These are phyloP conservation scores for Tricholaema leucomelas DNA, from an alignment of 2,113 vertebrate genomes.

Conservation along the genomic window DNA sequence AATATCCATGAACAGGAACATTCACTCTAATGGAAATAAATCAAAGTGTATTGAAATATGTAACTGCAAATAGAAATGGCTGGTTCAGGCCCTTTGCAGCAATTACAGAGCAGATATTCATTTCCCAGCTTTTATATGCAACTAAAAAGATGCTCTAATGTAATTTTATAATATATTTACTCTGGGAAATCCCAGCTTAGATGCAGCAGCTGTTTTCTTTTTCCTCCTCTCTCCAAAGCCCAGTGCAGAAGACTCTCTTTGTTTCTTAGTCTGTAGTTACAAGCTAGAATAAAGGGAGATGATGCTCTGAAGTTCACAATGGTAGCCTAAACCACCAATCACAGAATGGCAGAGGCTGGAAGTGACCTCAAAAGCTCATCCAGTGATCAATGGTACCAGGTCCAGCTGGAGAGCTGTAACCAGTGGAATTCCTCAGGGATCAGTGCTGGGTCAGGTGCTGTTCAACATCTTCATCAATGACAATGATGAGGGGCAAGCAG, in stretches of 20 bases:
- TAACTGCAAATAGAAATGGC: conserved; percentile 68
- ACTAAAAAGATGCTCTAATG: conserved; percentile 68
- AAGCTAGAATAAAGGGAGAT: background rate
- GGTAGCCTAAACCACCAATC: background rate
- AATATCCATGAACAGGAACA: conserved; percentile 44
- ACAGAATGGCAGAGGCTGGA: too few relatives aligned
- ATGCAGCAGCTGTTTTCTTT: conserved; percentile 43
- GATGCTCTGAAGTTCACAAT: background rate
- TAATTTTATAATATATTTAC: conserved; percentile 74
- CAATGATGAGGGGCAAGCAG: too few relatives aligned
- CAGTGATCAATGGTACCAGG: too few relatives aligned
- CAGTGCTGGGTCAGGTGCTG: too few relatives aligned
- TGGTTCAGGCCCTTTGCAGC: conserved; percentile 56
- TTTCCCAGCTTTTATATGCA: conserved; percentile 70
- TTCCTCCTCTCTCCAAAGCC: background rate
- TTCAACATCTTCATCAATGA: too few relatives aligned
- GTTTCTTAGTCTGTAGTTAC: background rate
- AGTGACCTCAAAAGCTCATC: too few relatives aligned
- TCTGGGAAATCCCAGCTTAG: conserved; percentile 47
- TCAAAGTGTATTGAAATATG: conserved; percentile 76
- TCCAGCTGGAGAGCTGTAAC: too few relatives aligned
- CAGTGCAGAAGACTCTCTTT: background rate
- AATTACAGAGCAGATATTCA: conserved; percentile 64
- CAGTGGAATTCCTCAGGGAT: too few relatives aligned
- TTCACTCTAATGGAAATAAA: conserved; percentile 73